phyloP scores from a whole-genome alignment of 2,888 invertebrate species.

The Hetaerina titia region DNA sequence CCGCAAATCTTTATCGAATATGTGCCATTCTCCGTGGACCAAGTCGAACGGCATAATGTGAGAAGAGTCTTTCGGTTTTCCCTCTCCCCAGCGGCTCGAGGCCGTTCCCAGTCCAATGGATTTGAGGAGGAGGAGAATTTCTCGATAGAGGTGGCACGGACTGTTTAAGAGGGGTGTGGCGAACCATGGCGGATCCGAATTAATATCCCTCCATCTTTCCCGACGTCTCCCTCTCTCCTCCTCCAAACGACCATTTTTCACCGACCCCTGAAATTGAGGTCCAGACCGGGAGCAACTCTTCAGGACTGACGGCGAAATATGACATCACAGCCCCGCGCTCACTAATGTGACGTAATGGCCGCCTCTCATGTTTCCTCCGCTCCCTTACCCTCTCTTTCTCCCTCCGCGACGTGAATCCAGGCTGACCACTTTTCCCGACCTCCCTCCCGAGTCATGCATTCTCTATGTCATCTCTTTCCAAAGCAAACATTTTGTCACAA shows the following conservation, averaged over 20 bases:
- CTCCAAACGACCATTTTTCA: conserved; percentile 40
- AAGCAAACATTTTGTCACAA: background rate
- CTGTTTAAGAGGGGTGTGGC: conserved; percentile 59
- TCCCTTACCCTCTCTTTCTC: background rate
- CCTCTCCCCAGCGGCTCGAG: background rate
- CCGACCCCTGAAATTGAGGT: conserved; percentile 54
- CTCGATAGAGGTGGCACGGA: background rate
- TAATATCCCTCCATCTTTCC: conserved; percentile 45
- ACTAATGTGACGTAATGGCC: conserved; percentile 63
- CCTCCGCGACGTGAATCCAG: background rate
- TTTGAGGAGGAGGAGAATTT: background rate
- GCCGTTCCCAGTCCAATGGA: background rate
- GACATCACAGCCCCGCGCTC: conserved; percentile 49
- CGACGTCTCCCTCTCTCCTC: background rate
- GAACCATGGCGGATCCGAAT: conserved; percentile 41
- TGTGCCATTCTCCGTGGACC: too few species aligned
- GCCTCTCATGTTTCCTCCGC: conserved; percentile 18
- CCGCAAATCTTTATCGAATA: too few species aligned
- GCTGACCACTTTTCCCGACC: background rate
- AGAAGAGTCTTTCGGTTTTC: background rate
- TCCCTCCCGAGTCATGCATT: background rate
- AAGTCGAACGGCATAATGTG: background rate
- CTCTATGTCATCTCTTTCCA: background rate
- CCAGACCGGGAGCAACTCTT: background rate
- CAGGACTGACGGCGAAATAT: conserved; percentile 47